Evolutionary conservation across 2,797 vertebrate genomes (phyloP).

Genomic region (Lacerta viridis): DNA sequence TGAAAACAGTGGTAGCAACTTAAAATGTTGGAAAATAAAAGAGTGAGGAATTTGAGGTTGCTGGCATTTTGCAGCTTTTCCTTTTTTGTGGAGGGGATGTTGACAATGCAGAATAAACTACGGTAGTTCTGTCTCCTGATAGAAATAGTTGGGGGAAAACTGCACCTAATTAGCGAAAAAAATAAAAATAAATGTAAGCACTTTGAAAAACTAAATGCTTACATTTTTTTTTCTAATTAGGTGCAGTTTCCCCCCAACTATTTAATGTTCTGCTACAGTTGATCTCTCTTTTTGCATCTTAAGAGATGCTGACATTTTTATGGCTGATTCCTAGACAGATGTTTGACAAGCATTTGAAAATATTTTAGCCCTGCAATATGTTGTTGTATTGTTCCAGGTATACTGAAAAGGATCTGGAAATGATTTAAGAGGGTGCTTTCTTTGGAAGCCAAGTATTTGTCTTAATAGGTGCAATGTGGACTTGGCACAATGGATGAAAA

Average conservation of each 20-base stretch:
- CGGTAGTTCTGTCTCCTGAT: slow-evolving; percentile 46
- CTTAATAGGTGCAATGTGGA: slow-evolving; percentile 41
- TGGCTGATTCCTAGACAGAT: slow-evolving; percentile 21
- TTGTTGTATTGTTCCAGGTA: slow-evolving; percentile 24
- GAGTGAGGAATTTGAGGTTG: slow-evolving; percentile 17
- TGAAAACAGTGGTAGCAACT: neutral
- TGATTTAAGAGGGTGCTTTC: slow-evolving; percentile 51
- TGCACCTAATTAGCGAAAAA: too few species aligned
- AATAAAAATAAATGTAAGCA: too few species aligned
- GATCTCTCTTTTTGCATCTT: neutral
- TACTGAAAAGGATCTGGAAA: slow-evolving; percentile 51
- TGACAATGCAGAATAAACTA: slow-evolving; percentile 50
- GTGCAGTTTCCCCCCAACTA: slow-evolving; percentile 30
- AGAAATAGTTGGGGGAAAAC: too few species aligned
- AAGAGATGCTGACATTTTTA: slow-evolving; percentile 22
- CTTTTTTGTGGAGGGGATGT: slow-evolving; percentile 40
- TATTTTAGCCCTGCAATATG: slow-evolving; percentile 26
- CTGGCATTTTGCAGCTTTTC: slow-evolving; percentile 44
- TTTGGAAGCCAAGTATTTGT: slow-evolving; percentile 43
- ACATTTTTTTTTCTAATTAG: slow-evolving; percentile 40
- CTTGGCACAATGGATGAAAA: slow-evolving; percentile 38
- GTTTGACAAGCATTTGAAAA: slow-evolving; percentile 34
- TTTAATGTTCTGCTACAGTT: slow-evolving; percentile 27
- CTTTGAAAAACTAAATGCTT: neutral
- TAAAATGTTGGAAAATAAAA: neutral